Base-by-base conservation (phyloP, 1,140 invertebrate species). In the Bombus terrestris region DNA sequence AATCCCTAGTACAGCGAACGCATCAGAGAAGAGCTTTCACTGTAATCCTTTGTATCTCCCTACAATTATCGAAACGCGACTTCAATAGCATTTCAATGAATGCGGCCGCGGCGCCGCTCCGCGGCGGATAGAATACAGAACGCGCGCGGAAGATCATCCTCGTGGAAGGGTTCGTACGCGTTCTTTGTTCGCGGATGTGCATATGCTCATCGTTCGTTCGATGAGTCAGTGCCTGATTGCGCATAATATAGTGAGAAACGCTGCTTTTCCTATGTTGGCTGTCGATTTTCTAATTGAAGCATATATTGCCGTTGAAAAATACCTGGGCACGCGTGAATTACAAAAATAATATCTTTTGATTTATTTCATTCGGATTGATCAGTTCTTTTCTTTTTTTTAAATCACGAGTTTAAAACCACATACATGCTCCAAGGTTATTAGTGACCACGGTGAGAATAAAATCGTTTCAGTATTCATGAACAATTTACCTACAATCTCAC, bases 201-300 rank as follows among this genome's bases (percentile, higher is more conserved):
- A 53, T 53, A 41, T 64, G 37, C 64, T 72, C 72, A 28, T 75
- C 47, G 47, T 53, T 53, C 47, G 47, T 53, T 53, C 53, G 47
- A 84, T 84, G 83, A 84, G 39, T 84, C 83, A 80, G 68, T 71
- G 75, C 37, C 82, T n/a, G 47, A 57, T 83, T 57, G 47, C 64
- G 13, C 25, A 15, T 59, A 53, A 35, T 37, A n/a, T 35, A 8
- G 32, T 10, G 53, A 47, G n/a, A 53, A 35, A 35, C 59, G 32
- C 15, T 25, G 10, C 18, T 39, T 59, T 59, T n/a, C 41, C n/a
- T 32, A 47, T 18, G 37, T 1, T 15, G 10, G 41, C 8, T 1
- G n/a, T 3, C 6, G 43, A 68, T 39, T 78, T 59, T 37, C 5
- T 28, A 84, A 57, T 57, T 18, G 53, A 37, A 18, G 13, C 62